Evolutionary conservation across 2,888 invertebrate species (phyloP), one percentile per base, ranked within the genome.

Genomic region (Pelosia muscerda): DNA sequence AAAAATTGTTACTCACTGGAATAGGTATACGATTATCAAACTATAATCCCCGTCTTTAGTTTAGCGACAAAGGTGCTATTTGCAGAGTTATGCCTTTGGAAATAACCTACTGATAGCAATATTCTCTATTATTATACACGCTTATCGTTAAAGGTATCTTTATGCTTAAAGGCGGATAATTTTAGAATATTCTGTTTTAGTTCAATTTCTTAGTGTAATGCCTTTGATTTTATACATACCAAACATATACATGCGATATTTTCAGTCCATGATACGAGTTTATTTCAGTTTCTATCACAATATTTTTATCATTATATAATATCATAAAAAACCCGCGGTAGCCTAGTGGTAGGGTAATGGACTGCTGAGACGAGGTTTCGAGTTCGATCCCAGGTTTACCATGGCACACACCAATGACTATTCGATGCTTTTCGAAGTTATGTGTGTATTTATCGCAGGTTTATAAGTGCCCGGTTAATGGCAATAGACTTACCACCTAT

Each of bases 31-130:
- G 76, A 79, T 80, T 68, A 63, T 53, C 23, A 65, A 83, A 83
- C 81, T 84, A 83, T 84, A 83, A 83, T 83, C 73, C 77, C 64
- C 26, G 68, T 68, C 65, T 64, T 67, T 69, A 55, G 26, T 49
- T 62, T 38, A n/a, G 25, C 71, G 31, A 75, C 76, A 82, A 82
- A 82, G 80, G 72, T 77, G 72, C 69, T 71, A 74, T 77, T 76
- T 60, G 13, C 57, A 25, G 54, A 71, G 77, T 68, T 76, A 75
- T 73, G 73, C 71, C 68, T 81, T 82, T 72, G 58, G 69, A 66
- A 74, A 76, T 75, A 72, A 61, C 56, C 65, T 63, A 42, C 61
- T 71, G 23, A 73, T 71, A 66, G 62, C 53, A 66, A 68, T 60
- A 65, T 55, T 66, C 67, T 19, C 19, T 56, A 28, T 57, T 38